Evolutionary conservation across 2,113 vertebrate species (phyloP), one percentile per base, ranked within the genome.

Genomic region (Apteryx mantelli): DNA sequence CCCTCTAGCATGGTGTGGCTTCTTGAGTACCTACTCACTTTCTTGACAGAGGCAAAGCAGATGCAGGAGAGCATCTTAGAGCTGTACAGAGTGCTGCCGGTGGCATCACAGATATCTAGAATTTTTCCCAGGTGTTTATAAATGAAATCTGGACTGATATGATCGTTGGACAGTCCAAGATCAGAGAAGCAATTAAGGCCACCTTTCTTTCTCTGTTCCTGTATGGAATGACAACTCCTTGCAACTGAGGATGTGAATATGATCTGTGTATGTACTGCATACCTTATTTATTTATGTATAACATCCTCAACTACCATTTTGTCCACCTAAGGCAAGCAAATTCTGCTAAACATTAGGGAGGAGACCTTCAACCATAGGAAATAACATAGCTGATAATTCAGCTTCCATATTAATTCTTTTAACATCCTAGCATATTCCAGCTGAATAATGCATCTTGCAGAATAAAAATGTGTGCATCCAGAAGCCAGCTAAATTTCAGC

Each of bases 401-500:
- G 11, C 17, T 60, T 34, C 56, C 56, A 19, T 60, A 60, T 53
- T 50, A 50, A 28, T 36, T 13, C 17, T 53, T 38, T 95, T 91
- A 86, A 83, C 0, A 0, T 58, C 1, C 7, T 77, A 76, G 65
- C 71, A 53, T 81, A 83, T 56, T 88, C 71, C 73, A 74, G 79
- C 64, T 91, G 66, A 77, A 81, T 74, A 74, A 50, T 79, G 56
- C 38, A 40, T 92, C 4, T 7, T 93, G 82, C 82, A 93, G 87
- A 95, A 95, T 93, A 93, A 85, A 87, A 88, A 34, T 42, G 36
- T 68, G 79, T 9, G 5, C 82, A 44, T 90, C 85, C 86, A 88
- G 91, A 93, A 81, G 28, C 15, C 77, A 36, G 82, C 80, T 75
- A 73, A 81, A 91, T 96, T 97, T 86, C 93, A 79, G 46, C 93